Base-by-base conservation (phyloP, 1,140 invertebrate genomes). In the Pseudomyrmex gracilis region DNA sequence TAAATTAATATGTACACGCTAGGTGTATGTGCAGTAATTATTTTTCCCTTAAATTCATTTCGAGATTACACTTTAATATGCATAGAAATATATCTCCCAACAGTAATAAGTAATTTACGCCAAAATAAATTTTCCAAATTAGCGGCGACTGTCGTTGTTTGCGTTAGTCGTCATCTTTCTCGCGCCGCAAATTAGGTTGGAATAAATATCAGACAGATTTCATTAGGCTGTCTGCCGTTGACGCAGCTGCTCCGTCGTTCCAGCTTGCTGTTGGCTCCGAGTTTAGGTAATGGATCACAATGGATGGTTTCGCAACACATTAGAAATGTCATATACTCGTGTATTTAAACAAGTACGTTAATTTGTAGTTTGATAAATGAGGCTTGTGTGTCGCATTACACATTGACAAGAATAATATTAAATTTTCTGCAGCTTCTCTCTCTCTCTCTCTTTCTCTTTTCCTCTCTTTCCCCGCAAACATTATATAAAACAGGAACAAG, bases 361-460 rank as follows among this genome's bases (percentile, higher is more conserved):
- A 87, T 87, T 53, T 66, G 43, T 49, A 17, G 24, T 49, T 86
- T 80, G 82, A 86, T 85, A 86, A 87, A 87, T 34, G 82, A 70
- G 17, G 12, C 13, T 34, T 22, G 24, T 60, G 13, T 3, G 13
- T 74, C 24, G 43, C 53, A 53, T 70, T 51, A 57, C 15, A 68
- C 49, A 70, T 80, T 22, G 53, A 58, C 34, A 13, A 47, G 43
- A 80, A 53, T 60, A 43, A 7, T 71, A 58, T 71, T 60, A 80
- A 80, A 80, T 80, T 71, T 80, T 80, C 22, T n/a, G 15, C n/a
- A 12, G 70, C 5, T 34, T 80, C 64, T 58, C 51, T 47, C 15
- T 12, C 7, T 17, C 43, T 80, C 7, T 80, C 76, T 58, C 51
- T 70, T 15, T 10, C 10, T 17, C 43, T 34, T 34, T 34, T 71